These are phyloP conservation scores for Apeltes quadracus DNA, from an alignment of 2,113 vertebrate genomes.

Conservation along the genomic window DNA sequence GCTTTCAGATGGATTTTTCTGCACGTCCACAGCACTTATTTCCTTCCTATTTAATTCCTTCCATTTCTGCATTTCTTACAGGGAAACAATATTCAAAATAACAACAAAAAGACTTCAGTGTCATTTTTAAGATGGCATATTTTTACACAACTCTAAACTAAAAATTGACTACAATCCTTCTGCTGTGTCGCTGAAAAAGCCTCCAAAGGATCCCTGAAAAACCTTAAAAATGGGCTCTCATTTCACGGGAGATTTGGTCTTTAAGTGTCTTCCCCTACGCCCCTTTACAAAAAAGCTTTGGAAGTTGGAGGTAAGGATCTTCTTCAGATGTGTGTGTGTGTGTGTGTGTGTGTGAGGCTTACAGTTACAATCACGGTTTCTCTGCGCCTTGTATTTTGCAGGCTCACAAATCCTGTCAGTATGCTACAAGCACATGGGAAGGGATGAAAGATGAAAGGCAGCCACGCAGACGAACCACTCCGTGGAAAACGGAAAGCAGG, in stretches of 20 bases:
- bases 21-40: not conserved
- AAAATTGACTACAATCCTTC: not conserved
- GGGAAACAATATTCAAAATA: not conserved
- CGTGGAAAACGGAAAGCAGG: constrained; percentile 31
- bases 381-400: constrained; percentile 42
- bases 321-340: constrained; percentile 18
- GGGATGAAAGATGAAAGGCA: constrained; percentile 65
- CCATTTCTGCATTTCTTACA: not conserved
- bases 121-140: constrained; percentile 1
- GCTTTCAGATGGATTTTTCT: not conserved
- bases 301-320: constrained; percentile 10
- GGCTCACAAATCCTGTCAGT: constrained; percentile 45
- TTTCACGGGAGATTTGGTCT: constrained; percentile 23
- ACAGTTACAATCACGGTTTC: constrained; percentile 49
- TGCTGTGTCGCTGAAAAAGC: not conserved
- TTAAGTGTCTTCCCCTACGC: constrained; percentile 7
- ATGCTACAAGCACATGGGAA: constrained; percentile 54
- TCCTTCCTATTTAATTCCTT: not conserved
- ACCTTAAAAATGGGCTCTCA: constrained; percentile 18
- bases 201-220: constrained; percentile 30
- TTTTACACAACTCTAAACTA: too few species aligned
- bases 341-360: not conserved
- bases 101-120: not conserved
- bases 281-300: constrained; percentile 2
- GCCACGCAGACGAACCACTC: constrained; percentile 56